Percentiles rank a stretch among this genome's conserved stretches.
Conservation (phyloP, 1,140 invertebrate species). For the Aethina tumida region DNA sequence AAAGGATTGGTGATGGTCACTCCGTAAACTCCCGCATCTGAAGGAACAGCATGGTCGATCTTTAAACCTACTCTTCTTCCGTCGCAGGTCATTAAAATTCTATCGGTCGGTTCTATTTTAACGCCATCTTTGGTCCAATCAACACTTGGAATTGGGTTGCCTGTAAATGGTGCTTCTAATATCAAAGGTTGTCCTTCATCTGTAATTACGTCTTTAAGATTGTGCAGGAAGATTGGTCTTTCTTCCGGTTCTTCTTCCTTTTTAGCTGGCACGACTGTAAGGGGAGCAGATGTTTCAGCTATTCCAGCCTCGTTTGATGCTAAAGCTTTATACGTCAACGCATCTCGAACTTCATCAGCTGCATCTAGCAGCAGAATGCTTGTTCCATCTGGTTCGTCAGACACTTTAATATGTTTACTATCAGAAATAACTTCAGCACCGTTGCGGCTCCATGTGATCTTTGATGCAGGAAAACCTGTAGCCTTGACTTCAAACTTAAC, state of each 20-base stretch:
- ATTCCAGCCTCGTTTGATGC: conserved; percentile 68
- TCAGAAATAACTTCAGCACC: conserved; percentile 67
- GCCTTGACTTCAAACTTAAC: conserved; percentile 69
- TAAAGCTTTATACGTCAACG: conserved; percentile 63
- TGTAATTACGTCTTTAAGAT: conserved; percentile 58
- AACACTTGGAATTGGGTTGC: conserved; percentile 81
- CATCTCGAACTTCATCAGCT: conserved; percentile 50
- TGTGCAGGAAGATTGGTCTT: conserved; percentile 62
- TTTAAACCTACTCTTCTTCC: conserved; percentile 67
- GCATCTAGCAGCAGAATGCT: conserved; percentile 52
- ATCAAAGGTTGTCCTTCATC: conserved; percentile 66
- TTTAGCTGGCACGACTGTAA: conserved; percentile 46
- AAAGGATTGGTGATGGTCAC: conserved; percentile 65
- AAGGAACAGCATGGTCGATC: conserved; percentile 56
- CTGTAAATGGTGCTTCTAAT: conserved; percentile 59
- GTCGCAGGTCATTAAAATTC: conserved; percentile 63
- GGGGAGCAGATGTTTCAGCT: conserved; percentile 53
- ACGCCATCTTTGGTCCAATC: conserved; percentile 73
- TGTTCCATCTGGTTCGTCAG: conserved; percentile 56
- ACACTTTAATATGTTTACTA: conserved; percentile 53
- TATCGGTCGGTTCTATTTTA: conserved; percentile 51
- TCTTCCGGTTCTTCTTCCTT: conserved; percentile 54
- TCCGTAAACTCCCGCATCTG: conserved; percentile 68
- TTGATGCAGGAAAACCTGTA: conserved; percentile 60
- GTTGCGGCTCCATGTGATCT: conserved; percentile 66